Base-by-base conservation (phyloP, 2,888 invertebrate species). In the Cylloceria caligata region DNA sequence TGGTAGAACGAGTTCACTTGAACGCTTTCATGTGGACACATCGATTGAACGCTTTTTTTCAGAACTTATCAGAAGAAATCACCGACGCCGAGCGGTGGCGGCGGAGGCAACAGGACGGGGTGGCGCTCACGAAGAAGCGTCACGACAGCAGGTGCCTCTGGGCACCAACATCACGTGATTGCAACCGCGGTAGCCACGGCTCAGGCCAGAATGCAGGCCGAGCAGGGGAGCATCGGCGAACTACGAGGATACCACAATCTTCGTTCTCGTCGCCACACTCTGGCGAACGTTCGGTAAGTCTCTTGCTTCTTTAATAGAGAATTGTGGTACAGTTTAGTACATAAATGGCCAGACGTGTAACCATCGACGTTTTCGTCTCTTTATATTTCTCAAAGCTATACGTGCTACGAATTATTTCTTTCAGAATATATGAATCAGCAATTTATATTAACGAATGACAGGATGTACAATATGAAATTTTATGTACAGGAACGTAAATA, bases 271-370 rank as follows among this genome's bases (percentile, higher is more conserved):
- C 95, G 98, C 76, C 98, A 98, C 93, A 98, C 98, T 11, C 94
- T 98, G 91, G 98, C 98, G 85, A 98, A 98, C 94, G 97, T 98
- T 93, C 97, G 97, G 97, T 98, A 93, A 97, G 97, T 95, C 45
- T 19, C 47, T 39, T 45, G 21, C 21, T 7, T 21, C 2, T 6
- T 52, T 30, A 27, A 52, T 34, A 49, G 4, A 52, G n/a, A 5
- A 55, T 45, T 16, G 19, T 65, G 11, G 19, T 1, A 11, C 36
- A 24, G 47, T 36, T 3, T 36, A 60, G 45, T 57, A 30, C 42
- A 47, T 45, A 68, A 81, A 81, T 75, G 79, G 78, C 80, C 79
- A 80, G 80, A 74, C 67, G 42, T 67, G 27, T 67, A 36, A 47
- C 16, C 7, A 36, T 47, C 30, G 30, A 34, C n/a, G 16, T 34